Conservation (phyloP, 2,797 vertebrate species). For the Hypotaenidia philippensis region DNA sequence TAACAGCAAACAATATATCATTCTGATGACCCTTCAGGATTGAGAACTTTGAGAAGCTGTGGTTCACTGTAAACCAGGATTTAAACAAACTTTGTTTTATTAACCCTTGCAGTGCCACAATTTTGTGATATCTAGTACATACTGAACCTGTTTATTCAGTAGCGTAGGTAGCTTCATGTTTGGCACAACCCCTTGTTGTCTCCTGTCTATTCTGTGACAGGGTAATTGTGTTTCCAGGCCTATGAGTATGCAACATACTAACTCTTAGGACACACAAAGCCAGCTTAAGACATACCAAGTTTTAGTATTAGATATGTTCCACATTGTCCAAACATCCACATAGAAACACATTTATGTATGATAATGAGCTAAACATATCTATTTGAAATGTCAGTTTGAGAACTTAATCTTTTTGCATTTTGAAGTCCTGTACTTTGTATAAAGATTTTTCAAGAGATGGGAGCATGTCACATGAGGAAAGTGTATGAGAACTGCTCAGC, state of each 20-base stretch:
- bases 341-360: background rate
- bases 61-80: background rate
- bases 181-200: background rate
- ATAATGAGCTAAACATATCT: background rate
- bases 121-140: background rate
- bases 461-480: background rate
- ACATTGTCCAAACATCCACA: background rate
- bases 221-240: background rate
- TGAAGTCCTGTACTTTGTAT: background rate
- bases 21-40: background rate
- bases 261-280: background rate
- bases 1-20: background rate
- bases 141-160: background rate
- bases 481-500: background rate
- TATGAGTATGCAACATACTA: fast-evolving
- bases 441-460: background rate
- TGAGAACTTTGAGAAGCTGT: background rate
- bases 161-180: background rate
- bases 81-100: background rate
- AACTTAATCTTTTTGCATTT: background rate
- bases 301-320: background rate
- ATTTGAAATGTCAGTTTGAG: background rate
- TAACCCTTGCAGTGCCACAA: background rate
- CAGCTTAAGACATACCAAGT: background rate
- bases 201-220: background rate